Evolutionary conservation across 2,888 invertebrate species (phyloP).

Genomic region (Sialis lutaria): DNA sequence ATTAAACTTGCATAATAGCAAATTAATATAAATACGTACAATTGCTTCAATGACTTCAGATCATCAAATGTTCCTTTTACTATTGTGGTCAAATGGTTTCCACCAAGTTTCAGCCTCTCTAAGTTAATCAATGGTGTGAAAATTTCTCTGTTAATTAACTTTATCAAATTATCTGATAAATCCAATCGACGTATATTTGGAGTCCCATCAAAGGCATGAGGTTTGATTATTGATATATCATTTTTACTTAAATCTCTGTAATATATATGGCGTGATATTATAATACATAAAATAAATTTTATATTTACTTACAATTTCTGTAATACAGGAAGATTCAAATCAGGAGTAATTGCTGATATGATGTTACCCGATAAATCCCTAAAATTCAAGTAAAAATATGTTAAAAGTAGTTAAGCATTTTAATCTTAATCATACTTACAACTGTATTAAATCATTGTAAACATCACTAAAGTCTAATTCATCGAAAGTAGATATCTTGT

Average conservation of each 20-base stretch:
- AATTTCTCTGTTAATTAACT: slow-evolving; percentile 44
- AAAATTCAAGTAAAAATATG: slow-evolving; percentile 21
- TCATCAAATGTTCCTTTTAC: slow-evolving; percentile 53
- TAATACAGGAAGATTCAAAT: slow-evolving; percentile 42
- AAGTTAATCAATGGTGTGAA: slow-evolving; percentile 50
- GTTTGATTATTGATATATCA: slow-evolving; percentile 51
- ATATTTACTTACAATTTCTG: slow-evolving; percentile 47
- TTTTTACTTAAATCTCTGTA: slow-evolving; percentile 66
- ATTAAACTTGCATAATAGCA: not conserved
- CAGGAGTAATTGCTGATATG: slow-evolving; percentile 37
- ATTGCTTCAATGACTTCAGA: slow-evolving; percentile 45
- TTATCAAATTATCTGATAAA: slow-evolving; percentile 52
- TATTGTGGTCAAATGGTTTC: slow-evolving; percentile 54
- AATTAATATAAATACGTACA: slow-evolving; percentile 39
- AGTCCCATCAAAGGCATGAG: slow-evolving; percentile 57
- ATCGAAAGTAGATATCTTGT: slow-evolving; percentile 38
- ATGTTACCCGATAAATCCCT: slow-evolving; percentile 50
- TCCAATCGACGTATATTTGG: slow-evolving; percentile 51
- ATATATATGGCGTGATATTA: slow-evolving; percentile 13
- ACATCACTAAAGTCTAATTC: slow-evolving; percentile 43
- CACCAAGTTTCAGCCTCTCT: slow-evolving; percentile 51
- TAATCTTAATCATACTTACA: slow-evolving; percentile 32
- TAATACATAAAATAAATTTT: slow-evolving; percentile 1
- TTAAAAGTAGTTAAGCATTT: not conserved
- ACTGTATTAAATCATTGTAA: slow-evolving; percentile 40